Conservation (phyloP, 2,888 invertebrate species). For the Venusia cambrica region DNA sequence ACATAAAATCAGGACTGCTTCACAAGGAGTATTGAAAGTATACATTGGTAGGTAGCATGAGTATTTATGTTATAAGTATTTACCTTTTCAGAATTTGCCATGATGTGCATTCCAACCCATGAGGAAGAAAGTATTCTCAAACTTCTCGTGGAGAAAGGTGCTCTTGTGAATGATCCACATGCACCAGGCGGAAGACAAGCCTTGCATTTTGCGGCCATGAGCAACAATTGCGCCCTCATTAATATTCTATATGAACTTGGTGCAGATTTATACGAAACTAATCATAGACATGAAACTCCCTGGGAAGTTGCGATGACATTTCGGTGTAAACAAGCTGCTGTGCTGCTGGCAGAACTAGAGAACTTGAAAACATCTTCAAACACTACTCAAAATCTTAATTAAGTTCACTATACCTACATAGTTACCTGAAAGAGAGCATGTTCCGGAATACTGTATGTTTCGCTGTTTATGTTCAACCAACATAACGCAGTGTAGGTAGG, state of each 20-base stretch:
- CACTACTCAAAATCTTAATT: not conserved
- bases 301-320: constrained; percentile 57
- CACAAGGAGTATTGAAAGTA: too few species aligned
- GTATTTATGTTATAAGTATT: not conserved
- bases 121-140: constrained; percentile 59
- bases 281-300: constrained; percentile 62
- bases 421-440: too few species aligned
- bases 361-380: constrained; percentile 1
- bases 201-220: constrained; percentile 75
- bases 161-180: constrained; percentile 52
- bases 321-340: constrained; percentile 47
- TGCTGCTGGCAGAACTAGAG: constrained; percentile 40
- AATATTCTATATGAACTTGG: constrained; percentile 53
- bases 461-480: too few species aligned
- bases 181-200: constrained; percentile 67
- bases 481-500: too few species aligned
- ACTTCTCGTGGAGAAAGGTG: constrained; percentile 57
- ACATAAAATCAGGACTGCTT: too few species aligned
- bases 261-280: constrained; percentile 49
- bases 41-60: too few species aligned
- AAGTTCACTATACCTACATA: too few species aligned
- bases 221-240: constrained; percentile 60
- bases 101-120: constrained; percentile 57
- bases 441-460: too few species aligned
- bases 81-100: constrained; percentile 55